Conservation (phyloP, 2,113 vertebrate genomes). For the Apteryx mantelli region DNA sequence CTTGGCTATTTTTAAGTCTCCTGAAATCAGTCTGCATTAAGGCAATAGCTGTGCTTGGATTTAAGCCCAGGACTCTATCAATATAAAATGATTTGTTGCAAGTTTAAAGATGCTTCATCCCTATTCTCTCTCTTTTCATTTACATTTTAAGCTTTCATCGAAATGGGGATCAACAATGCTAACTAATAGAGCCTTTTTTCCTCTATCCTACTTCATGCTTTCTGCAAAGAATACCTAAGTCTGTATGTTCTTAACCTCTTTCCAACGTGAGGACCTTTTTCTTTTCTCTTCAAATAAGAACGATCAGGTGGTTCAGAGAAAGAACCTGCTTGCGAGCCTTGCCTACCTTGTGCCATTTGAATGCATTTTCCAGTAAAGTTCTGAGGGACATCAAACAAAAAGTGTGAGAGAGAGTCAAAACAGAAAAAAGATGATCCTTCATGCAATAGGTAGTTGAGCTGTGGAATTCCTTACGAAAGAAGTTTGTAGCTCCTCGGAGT, state of each 20-base stretch:
- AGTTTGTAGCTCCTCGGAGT: too few species aligned
- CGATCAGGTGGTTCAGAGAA: neutral
- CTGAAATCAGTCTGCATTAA: slow-evolving; percentile 77
- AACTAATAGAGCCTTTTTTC: neutral
- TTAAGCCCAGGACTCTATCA: slow-evolving; percentile 75
- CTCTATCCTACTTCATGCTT: neutral
- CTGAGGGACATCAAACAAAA: neutral
- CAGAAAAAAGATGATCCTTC: neutral
- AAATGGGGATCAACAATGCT: slow-evolving; percentile 32
- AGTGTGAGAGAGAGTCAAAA: rapidly evolving
- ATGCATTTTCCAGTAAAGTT: neutral
- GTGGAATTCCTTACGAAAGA: too few species aligned
- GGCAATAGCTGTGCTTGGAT: slow-evolving; percentile 74
- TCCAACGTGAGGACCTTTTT: neutral
- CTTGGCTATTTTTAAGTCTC: slow-evolving; percentile 75
- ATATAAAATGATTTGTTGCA: slow-evolving; percentile 77
- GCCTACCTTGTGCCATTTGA: neutral
- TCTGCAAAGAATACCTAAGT: neutral
- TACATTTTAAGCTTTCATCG: slow-evolving; percentile 64
- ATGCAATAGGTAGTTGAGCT: neutral
- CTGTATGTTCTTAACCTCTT: neutral
- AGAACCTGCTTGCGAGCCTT: neutral
- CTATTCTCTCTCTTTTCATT: slow-evolving; percentile 70
- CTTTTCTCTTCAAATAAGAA: neutral
- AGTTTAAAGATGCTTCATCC: slow-evolving; percentile 72